Base-by-base conservation (phyloP, 2,113 vertebrate genomes). In the Arothron firmamentum region DNA sequence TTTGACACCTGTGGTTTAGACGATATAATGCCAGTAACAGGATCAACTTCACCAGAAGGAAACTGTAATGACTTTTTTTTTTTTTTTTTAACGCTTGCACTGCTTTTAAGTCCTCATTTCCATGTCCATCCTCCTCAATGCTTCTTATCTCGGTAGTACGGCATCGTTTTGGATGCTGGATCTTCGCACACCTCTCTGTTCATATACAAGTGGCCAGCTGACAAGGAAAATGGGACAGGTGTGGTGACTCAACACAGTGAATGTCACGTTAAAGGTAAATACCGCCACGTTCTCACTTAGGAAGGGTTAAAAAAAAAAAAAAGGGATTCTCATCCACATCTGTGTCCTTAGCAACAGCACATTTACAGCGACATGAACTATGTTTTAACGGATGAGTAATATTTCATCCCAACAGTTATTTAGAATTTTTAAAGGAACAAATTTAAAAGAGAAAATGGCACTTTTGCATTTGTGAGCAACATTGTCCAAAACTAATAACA, bases 121-220 rank as follows among this genome's bases (percentile, higher is more conserved):
- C 4, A 15, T 1, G 43, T 28, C 7, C 16, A 3, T 63, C 2
- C 57, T 31, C 6, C 18, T 38, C 43, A 6, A 0, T 34, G 5
- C 43, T 5, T 47, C 13, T n/a, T 47, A 2, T 42, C 45, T 51
- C 55, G 65, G 9, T 70, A 98, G 96, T 94, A 94, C 0, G 94
- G 96, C 4, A 88, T 97, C 1, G 94, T 97, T 67, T 79, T 97
- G 11, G 96, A 98, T 0, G 94, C 96, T 0, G 95, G 95, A 50
- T 96, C 95, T 48, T 95, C 93, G 0, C 95, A 97, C 86, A 96
- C 94, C 0, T 68, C 92, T 20, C 84, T 97, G 80, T 96, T 89
- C 55, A 77, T 95, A 59, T 97, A 98, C 80, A 91, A 59, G 75
- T 98, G 95, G 95, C 91, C 85, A 0, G 84, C 80, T 0, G 87